Evolutionary conservation across 2,888 invertebrate genomes (phyloP).

Genomic region (Torymus texanus): DNA sequence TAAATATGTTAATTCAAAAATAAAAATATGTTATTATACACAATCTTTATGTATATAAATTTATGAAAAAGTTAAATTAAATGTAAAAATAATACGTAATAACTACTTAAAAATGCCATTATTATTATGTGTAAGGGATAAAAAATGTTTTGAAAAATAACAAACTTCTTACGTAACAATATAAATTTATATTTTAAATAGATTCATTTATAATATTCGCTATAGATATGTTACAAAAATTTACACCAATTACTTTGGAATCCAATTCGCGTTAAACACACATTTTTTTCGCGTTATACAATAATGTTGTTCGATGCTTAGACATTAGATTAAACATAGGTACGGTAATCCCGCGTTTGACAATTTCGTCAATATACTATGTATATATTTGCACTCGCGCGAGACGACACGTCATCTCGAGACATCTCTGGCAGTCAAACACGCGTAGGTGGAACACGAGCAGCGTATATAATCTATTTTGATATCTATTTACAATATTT

Average conservation of each 20-base stretch:
- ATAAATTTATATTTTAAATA: conserved; percentile 39
- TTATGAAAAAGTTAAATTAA: neutral
- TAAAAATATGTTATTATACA: too few relatives aligned
- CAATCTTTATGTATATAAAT: neutral
- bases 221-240: conserved; percentile 41
- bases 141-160: too few relatives aligned
- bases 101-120: too few relatives aligned
- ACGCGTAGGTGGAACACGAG: neutral
- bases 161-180: conserved; percentile 13
- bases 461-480: conserved; percentile 9
- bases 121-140: too few relatives aligned
- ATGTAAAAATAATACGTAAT: too few relatives aligned
- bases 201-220: neutral
- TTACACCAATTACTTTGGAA: conserved; percentile 22
- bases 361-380: too few relatives aligned
- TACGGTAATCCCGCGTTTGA: too few relatives aligned
- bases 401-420: too few relatives aligned
- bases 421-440: conserved; percentile 9
- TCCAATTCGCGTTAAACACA: conserved; percentile 10
- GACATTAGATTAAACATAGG: too few relatives aligned
- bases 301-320: too few relatives aligned
- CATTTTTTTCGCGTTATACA: neutral
- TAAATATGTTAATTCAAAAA: too few relatives aligned
- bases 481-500: conserved; percentile 63
- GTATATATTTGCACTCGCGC: too few relatives aligned